phyloP scores from a whole-genome alignment of 2,888 invertebrate species.

The Gastrophysa polygoni region DNA sequence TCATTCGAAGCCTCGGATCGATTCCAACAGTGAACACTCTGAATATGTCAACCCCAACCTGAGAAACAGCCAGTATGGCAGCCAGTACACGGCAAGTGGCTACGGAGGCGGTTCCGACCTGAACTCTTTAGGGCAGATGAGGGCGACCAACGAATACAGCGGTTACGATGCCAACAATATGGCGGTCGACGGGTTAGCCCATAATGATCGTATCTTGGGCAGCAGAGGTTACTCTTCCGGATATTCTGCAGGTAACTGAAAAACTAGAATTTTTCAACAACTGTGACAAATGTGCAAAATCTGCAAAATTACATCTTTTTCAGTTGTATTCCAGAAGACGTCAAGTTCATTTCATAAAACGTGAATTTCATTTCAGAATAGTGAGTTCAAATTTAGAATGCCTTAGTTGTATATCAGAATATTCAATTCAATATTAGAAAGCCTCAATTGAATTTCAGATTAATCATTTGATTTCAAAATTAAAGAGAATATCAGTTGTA shows the following conservation, averaged over 20 bases:
- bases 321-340: no score
- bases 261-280: no score
- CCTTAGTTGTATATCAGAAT: no score
- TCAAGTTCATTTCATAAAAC: no score
- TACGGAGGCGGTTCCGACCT: conserved; percentile 22
- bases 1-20: conserved; percentile 49
- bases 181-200: conserved; percentile 30
- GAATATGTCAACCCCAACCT: conserved; percentile 55
- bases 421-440: no score
- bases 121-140: conserved; percentile 39
- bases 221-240: conserved; percentile 18
- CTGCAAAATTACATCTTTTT: no score
- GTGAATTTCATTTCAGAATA: no score
- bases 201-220: conserved; percentile 25
- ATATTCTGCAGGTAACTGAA: conserved; percentile 20
- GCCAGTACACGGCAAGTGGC: background rate
- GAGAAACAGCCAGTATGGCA: conserved; percentile 18
- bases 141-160: conserved; percentile 30
- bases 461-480: no score
- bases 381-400: no score
- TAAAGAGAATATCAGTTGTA: no score
- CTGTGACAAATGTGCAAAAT: no score
- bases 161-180: conserved; percentile 20
- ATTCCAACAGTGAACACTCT: conserved; percentile 53
- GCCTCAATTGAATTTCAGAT: no score